These are phyloP conservation scores for Anthophora plumipes DNA, from an alignment of 2,888 invertebrate species.

Conservation along the genomic window DNA sequence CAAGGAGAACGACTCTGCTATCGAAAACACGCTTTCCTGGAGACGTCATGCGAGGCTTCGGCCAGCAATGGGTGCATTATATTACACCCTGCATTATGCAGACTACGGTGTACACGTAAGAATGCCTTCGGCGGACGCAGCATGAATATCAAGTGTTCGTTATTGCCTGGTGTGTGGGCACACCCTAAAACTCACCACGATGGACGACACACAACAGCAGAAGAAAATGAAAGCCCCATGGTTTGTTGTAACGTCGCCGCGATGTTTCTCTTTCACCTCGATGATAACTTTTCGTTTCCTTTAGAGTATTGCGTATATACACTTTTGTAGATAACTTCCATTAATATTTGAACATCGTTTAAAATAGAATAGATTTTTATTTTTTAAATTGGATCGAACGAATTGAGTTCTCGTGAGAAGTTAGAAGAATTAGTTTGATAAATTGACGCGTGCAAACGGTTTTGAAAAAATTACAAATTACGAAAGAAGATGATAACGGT, in stretches of 20 bases:
- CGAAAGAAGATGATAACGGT: no score
- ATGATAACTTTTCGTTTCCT: conserved; percentile 28
- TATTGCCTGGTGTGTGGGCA: conserved; percentile 51
- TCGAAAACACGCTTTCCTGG: conserved; percentile 57
- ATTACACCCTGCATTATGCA: conserved; percentile 65
- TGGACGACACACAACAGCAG: conserved; percentile 8
- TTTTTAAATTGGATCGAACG: no score
- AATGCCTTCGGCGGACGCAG: conserved; percentile 56
- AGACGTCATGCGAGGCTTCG: conserved; percentile 53
- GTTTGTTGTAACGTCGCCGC: background rate
- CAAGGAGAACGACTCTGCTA: conserved; percentile 56
- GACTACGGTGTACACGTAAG: conserved; percentile 54
- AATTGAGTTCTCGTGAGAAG: no score
- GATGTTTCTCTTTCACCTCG: conserved; percentile 55
- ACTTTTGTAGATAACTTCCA: no score
- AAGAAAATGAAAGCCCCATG: conserved; percentile 57
- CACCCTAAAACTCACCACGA: conserved; percentile 63
- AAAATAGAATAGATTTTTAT: no score
- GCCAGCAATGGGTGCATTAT: conserved; percentile 65
- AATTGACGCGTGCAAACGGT: no score
- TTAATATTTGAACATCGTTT: no score
- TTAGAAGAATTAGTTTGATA: no score
- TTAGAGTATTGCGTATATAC: conserved; percentile 8
- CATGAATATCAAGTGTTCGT: conserved; percentile 62
- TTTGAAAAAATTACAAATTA: no score